Percentiles rank a stretch among this genome's conserved stretches.
Evolutionary conservation across 1,140 invertebrate genomes (phyloP).

Genomic region (Hylaeus anthracinus): DNA sequence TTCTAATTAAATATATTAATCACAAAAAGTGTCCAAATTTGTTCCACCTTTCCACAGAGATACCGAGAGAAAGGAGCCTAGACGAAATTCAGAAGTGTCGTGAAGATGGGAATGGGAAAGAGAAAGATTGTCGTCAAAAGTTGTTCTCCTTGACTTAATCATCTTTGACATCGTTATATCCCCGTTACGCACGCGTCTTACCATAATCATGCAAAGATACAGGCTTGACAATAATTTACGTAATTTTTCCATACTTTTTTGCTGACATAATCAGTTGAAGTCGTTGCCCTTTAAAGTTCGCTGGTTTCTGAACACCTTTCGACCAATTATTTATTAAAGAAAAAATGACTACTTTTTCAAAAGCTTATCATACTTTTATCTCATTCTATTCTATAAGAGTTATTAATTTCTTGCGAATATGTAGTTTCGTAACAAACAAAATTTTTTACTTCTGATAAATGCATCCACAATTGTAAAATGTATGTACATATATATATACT

Average conservation of each 20-base stretch:
- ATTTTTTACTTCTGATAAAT: no score
- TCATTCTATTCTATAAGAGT: no score
- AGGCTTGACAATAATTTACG: constrained; percentile 61
- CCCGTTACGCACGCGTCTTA: constrained; percentile 56
- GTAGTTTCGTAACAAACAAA: no score
- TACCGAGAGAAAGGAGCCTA: neutral
- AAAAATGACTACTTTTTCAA: no score
- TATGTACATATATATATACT: no score
- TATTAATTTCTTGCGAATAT: no score
- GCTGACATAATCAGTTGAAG: neutral
- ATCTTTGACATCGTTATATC: constrained; percentile 56
- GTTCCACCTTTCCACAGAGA: no score
- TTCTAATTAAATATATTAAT: no score
- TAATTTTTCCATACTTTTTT: neutral
- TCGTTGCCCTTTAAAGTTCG: constrained; percentile 14
- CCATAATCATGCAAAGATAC: constrained; percentile 47
- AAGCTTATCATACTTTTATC: no score
- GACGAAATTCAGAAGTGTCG: constrained; percentile 1
- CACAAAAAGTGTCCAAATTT: no score
- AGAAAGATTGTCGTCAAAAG: constrained; percentile 57
- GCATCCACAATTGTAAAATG: no score
- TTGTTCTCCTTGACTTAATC: constrained; percentile 77
- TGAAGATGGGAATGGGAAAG: constrained; percentile 27
- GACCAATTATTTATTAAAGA: no score
- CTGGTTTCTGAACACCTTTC: neutral